phyloP scores from a whole-genome alignment of 2,797 vertebrate genomes.

The Phoxinus dragarum region DNA sequence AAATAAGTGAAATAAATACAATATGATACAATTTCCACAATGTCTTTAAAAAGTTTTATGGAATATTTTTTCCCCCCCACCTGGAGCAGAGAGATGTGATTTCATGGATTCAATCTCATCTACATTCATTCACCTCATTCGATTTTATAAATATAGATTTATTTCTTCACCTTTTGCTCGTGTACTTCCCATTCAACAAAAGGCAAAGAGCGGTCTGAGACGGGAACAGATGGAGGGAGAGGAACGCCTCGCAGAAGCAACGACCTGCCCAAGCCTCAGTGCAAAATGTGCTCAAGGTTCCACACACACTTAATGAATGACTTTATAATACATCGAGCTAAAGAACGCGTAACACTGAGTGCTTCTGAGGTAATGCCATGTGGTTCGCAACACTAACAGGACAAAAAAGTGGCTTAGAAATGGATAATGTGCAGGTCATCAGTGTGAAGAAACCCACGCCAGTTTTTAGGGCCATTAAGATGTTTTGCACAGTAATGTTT shows the following conservation, averaged over 20 bases:
- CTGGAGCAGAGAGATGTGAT: conserved; percentile 69
- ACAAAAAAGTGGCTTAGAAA: conserved; percentile 43
- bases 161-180: conserved; percentile 53
- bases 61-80: conserved; percentile 67
- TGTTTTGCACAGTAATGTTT: background rate
- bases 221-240: conserved; percentile 17
- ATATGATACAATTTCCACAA: conserved; percentile 95
- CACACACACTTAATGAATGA: conserved; percentile 41
- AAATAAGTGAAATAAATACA: conserved; percentile 98
- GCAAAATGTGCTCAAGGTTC: conserved; percentile 59
- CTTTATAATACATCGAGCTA: conserved; percentile 48
- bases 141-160: conserved; percentile 50
- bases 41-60: conserved; percentile 84
- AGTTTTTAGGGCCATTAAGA: background rate
- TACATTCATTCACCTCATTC: conserved; percentile 52
- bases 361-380: conserved; percentile 59
- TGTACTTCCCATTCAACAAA: conserved; percentile 50
- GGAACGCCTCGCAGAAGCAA: conserved; percentile 47
- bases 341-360: conserved; percentile 42
- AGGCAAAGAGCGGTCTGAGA: conserved; percentile 42
- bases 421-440: background rate
- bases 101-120: conserved; percentile 66
- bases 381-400: conserved; percentile 39
- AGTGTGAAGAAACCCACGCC: background rate
- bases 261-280: conserved; percentile 59